Evolutionary conservation across 2,113 vertebrate genomes (phyloP).

Genomic region (Mirza zaza): DNA sequence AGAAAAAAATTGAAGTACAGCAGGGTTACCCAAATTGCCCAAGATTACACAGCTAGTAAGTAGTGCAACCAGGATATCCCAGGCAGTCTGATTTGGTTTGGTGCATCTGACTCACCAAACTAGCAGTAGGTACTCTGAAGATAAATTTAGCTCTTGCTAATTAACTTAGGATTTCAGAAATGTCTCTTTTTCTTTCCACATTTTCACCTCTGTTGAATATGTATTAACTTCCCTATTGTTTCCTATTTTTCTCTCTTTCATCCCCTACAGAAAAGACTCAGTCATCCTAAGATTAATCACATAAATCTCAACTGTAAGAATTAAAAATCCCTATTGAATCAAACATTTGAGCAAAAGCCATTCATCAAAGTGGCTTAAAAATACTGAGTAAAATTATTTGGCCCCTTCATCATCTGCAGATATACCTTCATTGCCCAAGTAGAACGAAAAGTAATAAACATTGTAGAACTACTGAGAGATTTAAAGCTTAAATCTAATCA

Average conservation of each 20-base stretch:
- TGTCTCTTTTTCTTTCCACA: neutral
- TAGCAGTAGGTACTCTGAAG: neutral
- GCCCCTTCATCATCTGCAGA: neutral
- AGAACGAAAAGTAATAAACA: neutral
- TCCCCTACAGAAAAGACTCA: neutral
- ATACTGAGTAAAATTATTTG: neutral
- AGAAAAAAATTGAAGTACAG: neutral
- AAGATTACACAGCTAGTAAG: neutral
- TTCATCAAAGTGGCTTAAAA: neutral
- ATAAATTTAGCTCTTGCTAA: neutral
- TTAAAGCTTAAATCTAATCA: neutral
- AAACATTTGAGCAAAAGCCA: neutral
- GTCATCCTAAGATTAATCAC: neutral
- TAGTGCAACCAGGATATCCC: neutral
- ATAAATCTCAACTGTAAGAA: neutral
- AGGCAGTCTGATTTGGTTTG: neutral
- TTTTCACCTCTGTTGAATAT: neutral
- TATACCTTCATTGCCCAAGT: neutral
- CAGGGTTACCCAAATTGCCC: rapidly evolving
- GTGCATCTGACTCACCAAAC: neutral
- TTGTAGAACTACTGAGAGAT: neutral
- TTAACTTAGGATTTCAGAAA: neutral
- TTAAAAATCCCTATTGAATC: neutral
- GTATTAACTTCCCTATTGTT: neutral
- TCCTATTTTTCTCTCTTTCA: neutral